phyloP scores from a whole-genome alignment of 2,888 invertebrate genomes.

The Tillus elongatus region DNA sequence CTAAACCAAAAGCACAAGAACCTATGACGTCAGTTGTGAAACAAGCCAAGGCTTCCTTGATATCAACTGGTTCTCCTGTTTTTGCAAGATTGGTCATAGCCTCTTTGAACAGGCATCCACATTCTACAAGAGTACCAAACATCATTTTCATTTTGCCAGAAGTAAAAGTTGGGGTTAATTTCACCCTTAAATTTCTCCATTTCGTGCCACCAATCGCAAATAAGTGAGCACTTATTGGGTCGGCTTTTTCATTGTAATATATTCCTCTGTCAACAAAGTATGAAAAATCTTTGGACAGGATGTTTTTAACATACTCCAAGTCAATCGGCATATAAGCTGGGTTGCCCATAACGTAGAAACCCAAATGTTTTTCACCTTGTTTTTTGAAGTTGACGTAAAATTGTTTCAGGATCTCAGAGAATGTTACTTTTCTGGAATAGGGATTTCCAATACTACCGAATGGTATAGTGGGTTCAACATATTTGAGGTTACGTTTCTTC shows the following conservation, averaged over 20 bases:
- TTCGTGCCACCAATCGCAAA: slow-evolving; percentile 46
- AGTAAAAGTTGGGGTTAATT: slow-evolving; percentile 55
- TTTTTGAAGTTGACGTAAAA: slow-evolving; percentile 16
- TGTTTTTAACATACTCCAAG: slow-evolving; percentile 28
- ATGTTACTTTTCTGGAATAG: no score
- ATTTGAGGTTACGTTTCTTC: no score
- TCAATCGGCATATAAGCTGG: slow-evolving; percentile 17
- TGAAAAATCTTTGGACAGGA: slow-evolving; percentile 50
- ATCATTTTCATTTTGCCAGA: slow-evolving; percentile 55
- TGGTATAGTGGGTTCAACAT: no score
- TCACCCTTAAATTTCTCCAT: slow-evolving; percentile 53
- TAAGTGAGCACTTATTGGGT: slow-evolving; percentile 49
- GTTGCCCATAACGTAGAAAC: slow-evolving; percentile 32
- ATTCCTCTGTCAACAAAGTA: slow-evolving; percentile 53
- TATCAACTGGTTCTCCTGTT: slow-evolving; percentile 13
- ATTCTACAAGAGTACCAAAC: slow-evolving; percentile 49
- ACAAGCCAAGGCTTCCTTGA: slow-evolving; percentile 44
- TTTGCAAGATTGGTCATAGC: slow-evolving; percentile 32
- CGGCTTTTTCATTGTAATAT: slow-evolving; percentile 47
- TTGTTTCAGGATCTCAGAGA: no score
- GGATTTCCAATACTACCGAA: no score
- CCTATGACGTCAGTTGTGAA: slow-evolving; percentile 52
- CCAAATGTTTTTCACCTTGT: slow-evolving; percentile 15
- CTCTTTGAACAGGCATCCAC: slow-evolving; percentile 43
- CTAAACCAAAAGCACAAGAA: slow-evolving; percentile 50